Percentiles rank a stretch among this genome's conserved stretches.
phyloP scores from a whole-genome alignment of 2,888 invertebrate species.

The Hylaea fasciaria region DNA sequence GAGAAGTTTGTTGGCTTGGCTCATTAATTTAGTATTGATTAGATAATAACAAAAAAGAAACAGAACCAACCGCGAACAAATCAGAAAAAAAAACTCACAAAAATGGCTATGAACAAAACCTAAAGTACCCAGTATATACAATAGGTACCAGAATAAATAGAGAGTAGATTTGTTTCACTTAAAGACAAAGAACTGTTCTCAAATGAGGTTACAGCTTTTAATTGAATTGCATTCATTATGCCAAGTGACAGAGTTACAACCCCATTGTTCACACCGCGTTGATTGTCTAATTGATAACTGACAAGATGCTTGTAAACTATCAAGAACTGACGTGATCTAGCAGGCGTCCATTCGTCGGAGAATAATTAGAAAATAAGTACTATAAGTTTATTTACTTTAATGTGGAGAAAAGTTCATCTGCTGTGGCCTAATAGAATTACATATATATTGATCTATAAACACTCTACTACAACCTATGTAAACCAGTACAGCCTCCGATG shows the following conservation, averaged over 20 bases:
- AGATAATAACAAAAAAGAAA: no score
- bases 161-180: constrained; percentile 16
- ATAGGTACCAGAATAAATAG: neutral
- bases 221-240: constrained; percentile 36
- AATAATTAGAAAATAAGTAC: no score
- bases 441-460: no score
- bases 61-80: no score
- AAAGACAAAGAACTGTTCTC: constrained; percentile 35
- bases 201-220: constrained; percentile 38
- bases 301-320: constrained; percentile 9
- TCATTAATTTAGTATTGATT: no score
- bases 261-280: constrained; percentile 32
- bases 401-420: neutral
- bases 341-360: no score
- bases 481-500: no score
- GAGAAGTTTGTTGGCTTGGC: no score
- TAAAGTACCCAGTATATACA: neutral
- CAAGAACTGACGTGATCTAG: constrained; percentile 5
- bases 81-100: neutral
- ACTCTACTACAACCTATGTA: no score
- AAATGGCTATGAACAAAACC: neutral
- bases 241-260: constrained; percentile 40
- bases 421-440: neutral
- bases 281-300: constrained; percentile 25
- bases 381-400: no score